phyloP scores from a whole-genome alignment of 2,888 invertebrate genomes.

The Ennomos quercinarius region DNA sequence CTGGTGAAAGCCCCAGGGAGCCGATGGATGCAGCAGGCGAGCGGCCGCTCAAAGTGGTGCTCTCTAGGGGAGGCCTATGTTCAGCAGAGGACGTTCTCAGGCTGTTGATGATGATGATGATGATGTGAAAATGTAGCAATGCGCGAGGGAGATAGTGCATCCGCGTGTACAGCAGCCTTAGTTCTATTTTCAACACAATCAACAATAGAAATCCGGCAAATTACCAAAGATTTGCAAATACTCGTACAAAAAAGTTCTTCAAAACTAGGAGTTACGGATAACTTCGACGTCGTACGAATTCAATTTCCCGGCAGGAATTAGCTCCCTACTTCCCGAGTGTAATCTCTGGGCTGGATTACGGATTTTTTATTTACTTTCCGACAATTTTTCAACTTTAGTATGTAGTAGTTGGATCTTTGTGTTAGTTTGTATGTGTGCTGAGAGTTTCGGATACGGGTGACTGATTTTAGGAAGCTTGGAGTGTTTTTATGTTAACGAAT shows the following conservation, averaged over 20 bases:
- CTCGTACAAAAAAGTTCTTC: slow-evolving; percentile 30
- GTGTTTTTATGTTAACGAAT: no score
- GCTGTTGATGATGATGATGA: no score
- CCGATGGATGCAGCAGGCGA: no score
- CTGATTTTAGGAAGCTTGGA: background rate
- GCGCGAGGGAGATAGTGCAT: no score
- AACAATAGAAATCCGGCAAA: no score
- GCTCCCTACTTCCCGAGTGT: slow-evolving; percentile 50
- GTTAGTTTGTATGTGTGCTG: slow-evolving; percentile 8
- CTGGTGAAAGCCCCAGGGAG: no score
- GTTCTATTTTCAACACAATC: no score
- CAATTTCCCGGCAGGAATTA: slow-evolving; percentile 58
- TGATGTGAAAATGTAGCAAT: no score
- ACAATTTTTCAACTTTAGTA: slow-evolving; percentile 40
- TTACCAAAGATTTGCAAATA: slow-evolving; percentile 12
- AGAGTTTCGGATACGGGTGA: slow-evolving; percentile 1
- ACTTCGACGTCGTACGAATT: slow-evolving; percentile 49
- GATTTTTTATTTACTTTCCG: slow-evolving; percentile 39
- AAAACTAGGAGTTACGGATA: slow-evolving; percentile 26
- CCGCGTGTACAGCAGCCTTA: no score
- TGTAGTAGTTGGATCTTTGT: slow-evolving; percentile 24
- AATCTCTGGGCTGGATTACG: slow-evolving; percentile 47
- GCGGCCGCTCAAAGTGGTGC: no score
- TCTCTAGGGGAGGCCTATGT: no score
- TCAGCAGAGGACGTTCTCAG: no score